Evolutionary conservation across 2,113 vertebrate genomes (phyloP).

Genomic region (Ameiurus melas): DNA sequence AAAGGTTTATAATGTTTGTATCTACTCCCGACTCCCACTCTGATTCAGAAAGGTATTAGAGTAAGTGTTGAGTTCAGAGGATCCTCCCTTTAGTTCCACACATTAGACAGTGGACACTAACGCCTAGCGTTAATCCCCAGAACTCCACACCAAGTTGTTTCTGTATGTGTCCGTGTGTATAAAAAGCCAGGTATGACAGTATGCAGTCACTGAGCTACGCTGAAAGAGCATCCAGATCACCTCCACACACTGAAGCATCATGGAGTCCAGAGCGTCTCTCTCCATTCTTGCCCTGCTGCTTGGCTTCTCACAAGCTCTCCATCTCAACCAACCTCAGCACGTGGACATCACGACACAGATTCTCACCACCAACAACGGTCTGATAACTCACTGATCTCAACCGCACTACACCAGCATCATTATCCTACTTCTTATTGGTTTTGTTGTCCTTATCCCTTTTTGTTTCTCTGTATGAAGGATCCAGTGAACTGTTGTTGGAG

Average conservation of each 20-base stretch:
- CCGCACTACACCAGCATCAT: not conserved
- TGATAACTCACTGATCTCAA: not conserved
- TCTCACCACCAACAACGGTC: conserved; percentile 50
- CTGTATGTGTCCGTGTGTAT: conserved; percentile 3
- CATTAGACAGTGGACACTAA: conserved; percentile 3
- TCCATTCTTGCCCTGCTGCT: conserved; percentile 45
- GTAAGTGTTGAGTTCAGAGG: no score
- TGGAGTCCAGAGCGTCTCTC: conserved; percentile 46
- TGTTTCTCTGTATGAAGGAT: conserved; percentile 23
- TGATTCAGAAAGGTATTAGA: not conserved
- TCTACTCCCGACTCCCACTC: no score
- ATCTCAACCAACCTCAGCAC: conserved; percentile 3
- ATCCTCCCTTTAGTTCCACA: conserved; percentile 18
- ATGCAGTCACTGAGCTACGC: conserved; percentile 8
- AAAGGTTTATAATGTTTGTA: no score
- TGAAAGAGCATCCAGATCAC: conserved; percentile 40
- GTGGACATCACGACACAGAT: conserved; percentile 46
- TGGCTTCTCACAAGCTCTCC: conserved; percentile 34
- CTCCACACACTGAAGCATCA: conserved; percentile 46
- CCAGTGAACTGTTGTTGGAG: conserved; percentile 39
- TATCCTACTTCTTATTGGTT: not conserved
- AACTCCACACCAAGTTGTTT: not conserved
- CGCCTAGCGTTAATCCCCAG: not conserved
- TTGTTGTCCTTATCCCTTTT: not conserved
- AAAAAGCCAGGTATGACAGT: not conserved